Evolutionary conservation across 1,140 invertebrate genomes (phyloP).

Genomic region (Trissolcus basalis): DNA sequence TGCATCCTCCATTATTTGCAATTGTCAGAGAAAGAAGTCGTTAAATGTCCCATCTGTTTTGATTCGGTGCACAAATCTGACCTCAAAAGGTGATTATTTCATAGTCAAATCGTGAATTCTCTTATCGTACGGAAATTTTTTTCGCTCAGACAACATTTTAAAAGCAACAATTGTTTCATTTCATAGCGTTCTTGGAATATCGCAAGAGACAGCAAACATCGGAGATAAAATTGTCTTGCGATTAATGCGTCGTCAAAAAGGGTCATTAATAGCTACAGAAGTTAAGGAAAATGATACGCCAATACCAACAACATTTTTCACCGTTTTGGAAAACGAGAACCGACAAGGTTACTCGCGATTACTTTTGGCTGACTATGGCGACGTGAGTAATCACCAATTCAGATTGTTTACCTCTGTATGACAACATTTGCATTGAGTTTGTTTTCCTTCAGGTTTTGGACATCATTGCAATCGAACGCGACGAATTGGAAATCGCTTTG

Average conservation of each 20-base stretch:
- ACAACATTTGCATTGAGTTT: slow-evolving; percentile 1
- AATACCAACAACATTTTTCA: slow-evolving; percentile 69
- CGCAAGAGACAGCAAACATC: slow-evolving; percentile 79
- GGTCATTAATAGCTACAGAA: slow-evolving; percentile 85
- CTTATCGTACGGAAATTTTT: too few species aligned
- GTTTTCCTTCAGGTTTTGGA: slow-evolving; percentile 73
- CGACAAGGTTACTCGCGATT: slow-evolving; percentile 85
- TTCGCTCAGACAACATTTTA: neutral
- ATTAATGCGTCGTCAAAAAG: slow-evolving; percentile 90
- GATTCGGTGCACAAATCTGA: slow-evolving; percentile 85
- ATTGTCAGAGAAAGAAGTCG: slow-evolving; percentile 85
- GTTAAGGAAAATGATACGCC: slow-evolving; percentile 66
- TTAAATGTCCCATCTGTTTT: slow-evolving; percentile 91
- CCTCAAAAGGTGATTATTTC: slow-evolving; percentile 85
- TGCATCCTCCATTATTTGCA: slow-evolving; percentile 95
- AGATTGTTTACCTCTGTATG: neutral
- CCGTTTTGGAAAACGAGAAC: slow-evolving; percentile 72
- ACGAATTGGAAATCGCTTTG: slow-evolving; percentile 81
- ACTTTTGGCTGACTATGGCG: slow-evolving; percentile 80
- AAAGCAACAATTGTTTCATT: neutral
- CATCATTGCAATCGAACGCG: slow-evolving; percentile 85
- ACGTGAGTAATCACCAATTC: slow-evolving; percentile 75
- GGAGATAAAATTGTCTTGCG: slow-evolving; percentile 87
- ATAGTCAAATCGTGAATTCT: too few species aligned
- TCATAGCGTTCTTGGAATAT: slow-evolving; percentile 78